These are phyloP conservation scores for Fregata magnificens DNA, from an alignment of 2,113 vertebrate genomes.

Conservation along the genomic window DNA sequence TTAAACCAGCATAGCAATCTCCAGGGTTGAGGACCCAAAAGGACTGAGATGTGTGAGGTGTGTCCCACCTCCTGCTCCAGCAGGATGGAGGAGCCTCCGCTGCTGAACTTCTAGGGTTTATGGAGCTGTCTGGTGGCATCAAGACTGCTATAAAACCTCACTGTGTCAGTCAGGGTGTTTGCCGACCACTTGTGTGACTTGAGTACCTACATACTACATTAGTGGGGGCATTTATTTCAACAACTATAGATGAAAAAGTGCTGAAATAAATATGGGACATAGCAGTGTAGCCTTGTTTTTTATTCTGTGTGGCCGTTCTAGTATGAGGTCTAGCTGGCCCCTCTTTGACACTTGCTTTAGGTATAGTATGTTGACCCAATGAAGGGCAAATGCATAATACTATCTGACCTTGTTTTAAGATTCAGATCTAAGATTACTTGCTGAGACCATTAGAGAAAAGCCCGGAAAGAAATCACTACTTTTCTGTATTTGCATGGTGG, in stretches of 20 bases:
- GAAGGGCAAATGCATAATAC: not conserved
- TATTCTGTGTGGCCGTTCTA: not conserved
- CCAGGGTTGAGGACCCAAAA: not conserved
- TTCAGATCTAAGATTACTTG: not conserved
- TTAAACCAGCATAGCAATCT: not conserved
- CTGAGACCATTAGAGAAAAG: not conserved
- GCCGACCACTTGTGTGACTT: not conserved
- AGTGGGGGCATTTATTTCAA: not conserved
- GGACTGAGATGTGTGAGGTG: not conserved
- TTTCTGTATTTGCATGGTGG: not conserved
- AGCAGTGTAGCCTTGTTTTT: not conserved
- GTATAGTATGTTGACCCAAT: not conserved
- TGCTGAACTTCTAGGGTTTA: rapidly evolving
- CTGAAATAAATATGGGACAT: not conserved
- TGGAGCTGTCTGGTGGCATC: not conserved
- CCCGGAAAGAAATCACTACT: not conserved
- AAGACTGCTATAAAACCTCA: not conserved
- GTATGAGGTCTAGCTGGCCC: not conserved
- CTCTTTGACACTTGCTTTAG: not conserved
- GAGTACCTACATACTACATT: not conserved
- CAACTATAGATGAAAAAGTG: not conserved
- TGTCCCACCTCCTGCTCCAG: not conserved
- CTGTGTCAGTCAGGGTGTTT: not conserved
- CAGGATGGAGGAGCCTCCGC: not conserved
- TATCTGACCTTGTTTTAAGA: not conserved